Conservation (phyloP, 2,888 invertebrate genomes). For the Stenurella melanura region DNA sequence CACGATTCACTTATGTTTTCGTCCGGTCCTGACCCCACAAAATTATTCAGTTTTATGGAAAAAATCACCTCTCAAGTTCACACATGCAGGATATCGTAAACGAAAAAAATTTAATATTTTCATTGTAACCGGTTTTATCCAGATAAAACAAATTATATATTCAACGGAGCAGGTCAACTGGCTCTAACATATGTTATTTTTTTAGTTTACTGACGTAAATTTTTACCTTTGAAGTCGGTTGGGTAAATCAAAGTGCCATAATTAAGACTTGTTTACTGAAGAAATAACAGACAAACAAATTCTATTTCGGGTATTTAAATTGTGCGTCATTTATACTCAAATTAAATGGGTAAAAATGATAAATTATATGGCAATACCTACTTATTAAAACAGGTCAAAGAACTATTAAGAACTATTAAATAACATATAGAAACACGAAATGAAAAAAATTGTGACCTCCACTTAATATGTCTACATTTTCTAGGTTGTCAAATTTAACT, state of each 20-base stretch:
- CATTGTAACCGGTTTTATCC: conserved; percentile 36
- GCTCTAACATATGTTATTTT: conserved; percentile 28
- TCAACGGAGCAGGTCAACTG: conserved; percentile 35
- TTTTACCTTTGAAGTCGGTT: conserved; percentile 37
- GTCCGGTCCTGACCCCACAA: conserved; percentile 5
- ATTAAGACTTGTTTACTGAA: conserved; percentile 36
- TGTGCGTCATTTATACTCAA: conserved; percentile 12
- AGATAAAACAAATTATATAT: conserved; percentile 20
- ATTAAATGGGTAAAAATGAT: conserved; percentile 19
- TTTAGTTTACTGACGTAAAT: conserved; percentile 36
- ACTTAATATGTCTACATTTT: no score
- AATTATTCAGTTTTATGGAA: conserved; percentile 17
- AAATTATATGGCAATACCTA: neutral
- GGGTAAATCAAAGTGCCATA: conserved; percentile 25
- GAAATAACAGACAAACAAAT: conserved; percentile 18
- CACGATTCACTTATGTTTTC: conserved; percentile 12
- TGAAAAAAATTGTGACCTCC: no score
- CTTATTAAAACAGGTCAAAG: conserved; percentile 1
- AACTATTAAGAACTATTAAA: conserved; percentile 6
- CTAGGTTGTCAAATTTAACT: no score
- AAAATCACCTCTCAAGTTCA: conserved; percentile 3
- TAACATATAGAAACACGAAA: neutral
- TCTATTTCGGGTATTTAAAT: conserved; percentile 20
- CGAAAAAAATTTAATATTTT: conserved; percentile 25
- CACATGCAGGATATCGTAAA: conserved; percentile 7